Percentiles rank a stretch among this genome's conserved stretches.
Evolutionary conservation across 2,888 invertebrate genomes (phyloP).

Genomic region (Linyphia triangularis): DNA sequence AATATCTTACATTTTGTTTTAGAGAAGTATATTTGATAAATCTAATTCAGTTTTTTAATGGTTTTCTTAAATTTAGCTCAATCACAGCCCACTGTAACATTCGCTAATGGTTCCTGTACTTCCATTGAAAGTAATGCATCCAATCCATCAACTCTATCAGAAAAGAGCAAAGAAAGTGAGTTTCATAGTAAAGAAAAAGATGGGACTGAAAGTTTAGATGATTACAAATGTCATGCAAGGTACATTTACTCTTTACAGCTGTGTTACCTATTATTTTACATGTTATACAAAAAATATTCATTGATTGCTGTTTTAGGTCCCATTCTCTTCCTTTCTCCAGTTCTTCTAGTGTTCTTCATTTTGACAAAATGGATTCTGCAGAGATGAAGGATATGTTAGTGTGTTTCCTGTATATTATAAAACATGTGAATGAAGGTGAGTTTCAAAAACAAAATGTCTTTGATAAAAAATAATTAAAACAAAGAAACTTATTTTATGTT

Average conservation of each 20-base stretch:
- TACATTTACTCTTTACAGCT: neutral
- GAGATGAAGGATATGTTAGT: constrained; percentile 93
- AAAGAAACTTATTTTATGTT: neutral
- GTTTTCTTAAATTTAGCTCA: constrained; percentile 18
- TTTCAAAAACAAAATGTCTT: neutral
- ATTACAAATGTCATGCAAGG: constrained; percentile 72
- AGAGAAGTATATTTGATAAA: too few relatives aligned
- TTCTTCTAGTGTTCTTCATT: constrained; percentile 80
- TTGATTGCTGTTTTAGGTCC: constrained; percentile 69
- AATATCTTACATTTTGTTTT: too few relatives aligned
- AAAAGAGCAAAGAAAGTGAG: constrained; percentile 68
- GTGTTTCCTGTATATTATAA: constrained; percentile 93
- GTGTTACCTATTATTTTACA: neutral
- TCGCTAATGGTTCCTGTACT: constrained; percentile 72
- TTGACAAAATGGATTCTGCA: constrained; percentile 86
- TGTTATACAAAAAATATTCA: neutral
- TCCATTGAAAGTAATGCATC: constrained; percentile 74
- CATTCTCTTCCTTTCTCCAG: constrained; percentile 77
- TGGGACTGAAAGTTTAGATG: constrained; percentile 71
- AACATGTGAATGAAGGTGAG: constrained; percentile 88
- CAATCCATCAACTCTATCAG: constrained; percentile 74
- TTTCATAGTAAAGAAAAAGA: constrained; percentile 42
- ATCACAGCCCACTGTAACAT: constrained; percentile 57
- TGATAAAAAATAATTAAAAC: neutral
- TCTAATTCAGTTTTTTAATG: neutral